A percentile compares a stretch with the other conserved stretches of the same genome.
These are phyloP conservation scores for Drosophila biarmipes DNA, from an alignment of 1,140 invertebrate genomes.

Conservation along the genomic window DNA sequence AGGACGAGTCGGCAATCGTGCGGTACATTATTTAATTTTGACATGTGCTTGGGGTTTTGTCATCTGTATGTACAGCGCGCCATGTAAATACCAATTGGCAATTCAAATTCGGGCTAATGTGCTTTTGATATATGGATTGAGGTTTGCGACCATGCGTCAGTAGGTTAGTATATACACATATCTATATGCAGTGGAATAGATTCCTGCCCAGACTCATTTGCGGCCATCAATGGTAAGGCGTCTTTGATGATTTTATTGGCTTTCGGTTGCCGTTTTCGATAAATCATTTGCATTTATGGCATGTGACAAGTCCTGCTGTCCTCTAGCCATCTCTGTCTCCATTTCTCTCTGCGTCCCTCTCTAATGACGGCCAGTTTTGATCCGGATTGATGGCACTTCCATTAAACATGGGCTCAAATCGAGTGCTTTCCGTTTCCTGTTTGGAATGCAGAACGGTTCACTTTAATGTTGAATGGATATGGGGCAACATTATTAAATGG, in stretches of 20 bases:
- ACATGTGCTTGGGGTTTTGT: conserved; percentile 78
- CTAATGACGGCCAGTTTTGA: conserved; percentile 19
- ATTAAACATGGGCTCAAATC: conserved; percentile 36
- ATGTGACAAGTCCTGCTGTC: conserved; percentile 36
- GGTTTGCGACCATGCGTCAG: conserved; percentile 30
- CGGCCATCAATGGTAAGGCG: conserved; percentile 58
- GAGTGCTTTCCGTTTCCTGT: conserved; percentile 36
- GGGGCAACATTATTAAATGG: background rate
- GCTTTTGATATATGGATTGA: conserved; percentile 68
- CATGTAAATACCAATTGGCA: conserved; percentile 61
- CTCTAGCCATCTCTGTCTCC: background rate
- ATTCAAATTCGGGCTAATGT: conserved; percentile 80
- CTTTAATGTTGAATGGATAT: conserved; percentile 4
- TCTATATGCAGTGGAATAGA: conserved; percentile 13
- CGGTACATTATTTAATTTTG: conserved; percentile 82
- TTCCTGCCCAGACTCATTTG: conserved; percentile 53
- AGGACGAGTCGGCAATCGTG: conserved; percentile 68
- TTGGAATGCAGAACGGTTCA: background rate
- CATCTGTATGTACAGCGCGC: conserved; percentile 38
- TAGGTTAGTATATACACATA: background rate
- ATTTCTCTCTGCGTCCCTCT: background rate
- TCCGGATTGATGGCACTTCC: conserved; percentile 38
- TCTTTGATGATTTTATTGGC: conserved; percentile 76
- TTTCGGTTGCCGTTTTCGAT: conserved; percentile 46
- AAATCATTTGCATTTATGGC: conserved; percentile 58